A percentile compares a stretch with the other conserved stretches of the same genome.
Conservation (phyloP, 2,797 vertebrate species). For the Erethizon dorsatum region DNA sequence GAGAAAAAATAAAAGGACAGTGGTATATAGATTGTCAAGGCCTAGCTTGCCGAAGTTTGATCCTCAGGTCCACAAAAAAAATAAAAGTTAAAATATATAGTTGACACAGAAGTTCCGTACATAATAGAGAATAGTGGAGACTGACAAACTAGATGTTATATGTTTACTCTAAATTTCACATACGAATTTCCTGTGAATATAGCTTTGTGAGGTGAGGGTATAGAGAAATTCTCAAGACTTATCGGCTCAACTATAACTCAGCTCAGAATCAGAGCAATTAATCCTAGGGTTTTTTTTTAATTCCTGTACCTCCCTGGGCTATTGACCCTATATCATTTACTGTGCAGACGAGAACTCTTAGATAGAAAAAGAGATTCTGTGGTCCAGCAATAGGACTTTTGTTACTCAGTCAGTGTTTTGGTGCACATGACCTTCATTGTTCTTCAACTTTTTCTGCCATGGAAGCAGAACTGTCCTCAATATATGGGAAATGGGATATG, state of each 20-base stretch:
- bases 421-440: background rate
- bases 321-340: background rate
- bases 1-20: background rate
- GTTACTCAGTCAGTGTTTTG: background rate
- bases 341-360: background rate
- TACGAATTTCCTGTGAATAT: background rate
- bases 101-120: background rate
- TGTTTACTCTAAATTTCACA: background rate
- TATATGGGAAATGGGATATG: background rate
- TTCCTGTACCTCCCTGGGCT: background rate
- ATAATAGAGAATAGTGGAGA: background rate
- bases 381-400: background rate
- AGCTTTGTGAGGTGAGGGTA: background rate
- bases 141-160: background rate
- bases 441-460: background rate
- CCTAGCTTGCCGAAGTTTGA: background rate
- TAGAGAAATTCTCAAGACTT: background rate
- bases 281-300: no score
- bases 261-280: background rate
- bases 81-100: background rate
- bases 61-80: background rate
- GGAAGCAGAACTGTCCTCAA: background rate
- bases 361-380: background rate
- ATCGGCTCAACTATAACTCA: background rate
- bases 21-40: background rate